Evolutionary conservation across 2,888 invertebrate genomes (phyloP), one percentile per base, ranked within the genome.

Genomic region (Zhengitettix transpicula): DNA sequence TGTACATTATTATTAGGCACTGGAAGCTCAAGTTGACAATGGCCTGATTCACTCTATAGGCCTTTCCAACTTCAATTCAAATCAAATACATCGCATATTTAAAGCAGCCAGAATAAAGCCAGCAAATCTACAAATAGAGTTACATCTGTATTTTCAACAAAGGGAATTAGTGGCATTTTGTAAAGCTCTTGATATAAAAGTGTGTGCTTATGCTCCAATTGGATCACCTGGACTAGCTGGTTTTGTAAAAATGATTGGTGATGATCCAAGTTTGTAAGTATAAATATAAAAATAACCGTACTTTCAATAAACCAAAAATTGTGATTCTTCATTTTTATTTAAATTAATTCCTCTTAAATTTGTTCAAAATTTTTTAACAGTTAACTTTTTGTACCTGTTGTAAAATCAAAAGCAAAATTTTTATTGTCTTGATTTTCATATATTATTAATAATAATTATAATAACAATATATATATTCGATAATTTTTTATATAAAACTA

Each of bases 21-120:
- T 89, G 77, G 81, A 87, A 67, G 78, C 80, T 61, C 78, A 86
- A 67, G 84, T 86, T 40, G 77, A 81, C 42, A 75, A 76, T 1
- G 90, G 89, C 0, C 76, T 82, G 40, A 76, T 85, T 0, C 87
- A 82, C 67, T 80, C 89, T 14, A 88, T 94, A 67, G 94, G 94
- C 0, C 70, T 94, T 5, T 94, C 92, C 0, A 94, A 94, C 71
- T 84, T 90, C 70, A 91, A 85, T 70, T 75, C 74, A 41, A 75
- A 77, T 28, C 94, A 94, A 74, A 78, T 93, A 60, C 74, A 77
- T 57, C 77, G 83, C 58, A 73, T 93, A 59, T 69, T 84, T 52
- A 75, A 79, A 40, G 76, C 75, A 53, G 79, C 81, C 5, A 75
- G 73, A 58, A 77, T 88, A 58, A 80, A 78, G 62, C 89, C 85